Base-by-base conservation (phyloP, 2,113 vertebrate species). In the Oryzias javanicus region DNA sequence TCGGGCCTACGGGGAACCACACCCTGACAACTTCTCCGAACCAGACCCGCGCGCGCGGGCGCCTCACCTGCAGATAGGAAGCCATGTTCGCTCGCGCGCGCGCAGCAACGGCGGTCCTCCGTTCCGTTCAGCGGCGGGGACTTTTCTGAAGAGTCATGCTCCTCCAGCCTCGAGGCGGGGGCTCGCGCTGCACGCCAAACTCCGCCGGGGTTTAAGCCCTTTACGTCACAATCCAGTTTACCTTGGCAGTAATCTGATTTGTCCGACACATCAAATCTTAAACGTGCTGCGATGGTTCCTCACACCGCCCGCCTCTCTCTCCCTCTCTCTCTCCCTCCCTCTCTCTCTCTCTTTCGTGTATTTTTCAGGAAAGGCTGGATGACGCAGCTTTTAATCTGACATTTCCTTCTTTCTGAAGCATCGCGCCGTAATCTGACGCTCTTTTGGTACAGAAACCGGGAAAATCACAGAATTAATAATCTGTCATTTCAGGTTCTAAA, bases 181-280 rank as follows among this genome's bases (percentile, higher is more conserved):
- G 10, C 10, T 35, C 35, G 35, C 35, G 8, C 35, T 12, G 35
- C 10, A 35, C 35, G 35, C 35, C 35, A 35, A 35, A 47, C 59
- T 64, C 47, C 25, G 61, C 45, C 48, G 57, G 52, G 60, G 41
- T 60, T 51, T 84, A 89, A 88, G 49, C 74, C 72, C 63, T 66
- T 83, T 74, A 91, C 90, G 90, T 93, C 89, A 91, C 70, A 90
- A 89, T 85, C 88, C 86, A 55, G 82, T 86, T 89, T 76, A 80
- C 79, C 66, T 62, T 49, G 64, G 27, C 64, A 69, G 40, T 90
- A 89, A 92, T 90, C 89, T 75, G 85, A 86, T 91, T 88, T 87
- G 76, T 16, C 60, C 22, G 18, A 63, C 58, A 58, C 70, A 55
- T 61, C 76, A 67, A 57, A 16, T 49, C 13, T 77, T 67, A 53